phyloP scores from a whole-genome alignment of 2,888 invertebrate species.

The Criorhina ranunculi region DNA sequence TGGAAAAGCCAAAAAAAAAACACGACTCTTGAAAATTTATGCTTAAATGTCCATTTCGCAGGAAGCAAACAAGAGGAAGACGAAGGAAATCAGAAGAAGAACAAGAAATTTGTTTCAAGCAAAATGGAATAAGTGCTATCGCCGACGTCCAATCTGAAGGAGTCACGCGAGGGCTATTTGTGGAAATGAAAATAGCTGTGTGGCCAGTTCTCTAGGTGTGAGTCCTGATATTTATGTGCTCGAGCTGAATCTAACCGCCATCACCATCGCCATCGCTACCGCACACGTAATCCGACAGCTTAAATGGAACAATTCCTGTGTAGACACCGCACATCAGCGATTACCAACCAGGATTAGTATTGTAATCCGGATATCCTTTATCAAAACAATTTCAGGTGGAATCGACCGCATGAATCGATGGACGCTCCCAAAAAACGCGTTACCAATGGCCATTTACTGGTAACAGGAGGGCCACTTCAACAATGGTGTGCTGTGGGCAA shows the following conservation, averaged over 20 bases:
- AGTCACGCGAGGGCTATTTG: conserved; percentile 71
- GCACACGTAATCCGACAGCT: conserved; percentile 70
- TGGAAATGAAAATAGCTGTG: conserved; percentile 43
- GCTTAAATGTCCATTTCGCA: conserved; percentile 70
- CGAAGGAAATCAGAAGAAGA: conserved; percentile 21
- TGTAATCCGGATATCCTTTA: conserved; percentile 76
- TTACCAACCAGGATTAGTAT: conserved; percentile 65
- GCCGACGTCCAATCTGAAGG: conserved; percentile 63
- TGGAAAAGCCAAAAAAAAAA: conserved; percentile 70
- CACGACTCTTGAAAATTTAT: conserved; percentile 69
- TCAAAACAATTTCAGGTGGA: conserved; percentile 74
- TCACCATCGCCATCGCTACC: too few species aligned
- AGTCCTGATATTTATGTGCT: conserved; percentile 45
- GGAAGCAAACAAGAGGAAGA: conserved; percentile 50
- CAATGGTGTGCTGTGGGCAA: conserved; percentile 10
- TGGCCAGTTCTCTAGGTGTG: conserved; percentile 7
- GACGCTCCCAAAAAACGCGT: conserved; percentile 44
- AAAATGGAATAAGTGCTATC: conserved; percentile 59
- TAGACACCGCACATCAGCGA: conserved; percentile 70
- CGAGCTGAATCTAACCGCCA: conserved; percentile 55
- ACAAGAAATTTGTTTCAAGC: conserved; percentile 36
- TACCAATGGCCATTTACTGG: conserved; percentile 22
- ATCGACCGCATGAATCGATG: conserved; percentile 56
- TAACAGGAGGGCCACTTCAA: background rate
- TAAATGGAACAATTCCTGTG: conserved; percentile 70